Evolutionary conservation across 2,113 vertebrate species (phyloP).

Genomic region (Dicrurus megarhynchus): DNA sequence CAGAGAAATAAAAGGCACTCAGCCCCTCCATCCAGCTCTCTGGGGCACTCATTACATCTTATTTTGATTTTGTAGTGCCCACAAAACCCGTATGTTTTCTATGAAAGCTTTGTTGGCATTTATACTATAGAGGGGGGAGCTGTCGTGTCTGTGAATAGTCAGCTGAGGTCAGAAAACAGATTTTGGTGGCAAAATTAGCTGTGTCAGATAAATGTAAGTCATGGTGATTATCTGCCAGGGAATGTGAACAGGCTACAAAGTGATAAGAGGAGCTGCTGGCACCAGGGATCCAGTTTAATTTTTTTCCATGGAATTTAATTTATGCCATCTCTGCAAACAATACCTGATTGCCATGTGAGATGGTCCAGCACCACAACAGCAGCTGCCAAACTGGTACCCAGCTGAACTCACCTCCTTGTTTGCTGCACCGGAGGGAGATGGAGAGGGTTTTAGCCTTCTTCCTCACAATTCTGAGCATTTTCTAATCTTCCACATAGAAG

Average conservation of each 20-base stretch:
- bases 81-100: not conserved
- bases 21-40: not conserved
- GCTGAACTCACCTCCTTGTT: not conserved
- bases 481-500: not conserved
- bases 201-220: slow-evolving; percentile 54
- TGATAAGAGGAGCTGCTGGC: slow-evolving; percentile 57
- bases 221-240: slow-evolving; percentile 74
- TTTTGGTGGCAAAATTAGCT: slow-evolving; percentile 51
- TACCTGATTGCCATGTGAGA: not conserved
- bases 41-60: not conserved
- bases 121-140: not conserved
- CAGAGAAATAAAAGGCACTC: not conserved
- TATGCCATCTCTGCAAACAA: slow-evolving; percentile 18
- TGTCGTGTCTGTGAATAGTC: not conserved
- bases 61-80: not conserved
- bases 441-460: not conserved
- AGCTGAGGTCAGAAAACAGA: slow-evolving; percentile 10
- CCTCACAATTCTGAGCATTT: not conserved
- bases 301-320: slow-evolving; percentile 2
- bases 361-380: not conserved
- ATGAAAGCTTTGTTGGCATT: not conserved
- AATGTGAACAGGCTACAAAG: slow-evolving; percentile 45
- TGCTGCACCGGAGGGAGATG: not conserved
- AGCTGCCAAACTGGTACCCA: not conserved
- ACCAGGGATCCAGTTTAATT: slow-evolving; percentile 19